Evolutionary conservation across 2,113 vertebrate genomes (phyloP).

Genomic region (Gambusia holbrooki): DNA sequence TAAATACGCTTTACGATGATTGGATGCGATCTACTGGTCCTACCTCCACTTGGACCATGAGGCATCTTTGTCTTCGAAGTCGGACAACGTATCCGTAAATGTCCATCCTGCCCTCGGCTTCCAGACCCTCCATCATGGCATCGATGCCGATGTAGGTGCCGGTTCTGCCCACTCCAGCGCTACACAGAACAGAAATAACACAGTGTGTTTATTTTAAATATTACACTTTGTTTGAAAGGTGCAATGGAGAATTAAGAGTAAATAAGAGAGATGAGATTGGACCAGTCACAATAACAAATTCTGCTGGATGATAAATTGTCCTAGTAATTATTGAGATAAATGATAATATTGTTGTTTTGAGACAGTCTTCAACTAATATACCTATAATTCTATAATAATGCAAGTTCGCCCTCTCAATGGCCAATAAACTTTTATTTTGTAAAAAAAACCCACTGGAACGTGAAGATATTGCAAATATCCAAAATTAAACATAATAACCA

Average conservation of each 20-base stretch:
- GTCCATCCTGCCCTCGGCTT: slow-evolving; percentile 89
- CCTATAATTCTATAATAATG: too few species aligned
- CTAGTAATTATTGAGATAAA: too few species aligned
- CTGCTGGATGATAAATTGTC: too few species aligned
- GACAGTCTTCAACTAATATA: too few species aligned
- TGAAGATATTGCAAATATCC: too few species aligned
- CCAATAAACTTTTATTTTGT: too few species aligned
- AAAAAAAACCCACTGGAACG: too few species aligned
- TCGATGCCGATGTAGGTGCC: slow-evolving; percentile 96
- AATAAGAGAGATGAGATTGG: neutral
- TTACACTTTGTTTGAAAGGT: neutral
- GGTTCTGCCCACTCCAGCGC: slow-evolving; percentile 94
- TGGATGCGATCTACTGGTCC: neutral
- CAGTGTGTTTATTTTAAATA: neutral
- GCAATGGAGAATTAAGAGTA: neutral
- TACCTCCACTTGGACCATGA: slow-evolving; percentile 99
- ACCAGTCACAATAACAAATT: too few species aligned
- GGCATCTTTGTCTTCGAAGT: slow-evolving; percentile 91
- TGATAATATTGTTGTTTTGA: too few species aligned
- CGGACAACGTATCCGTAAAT: slow-evolving; percentile 92
- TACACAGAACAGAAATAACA: slow-evolving; percentile 43
- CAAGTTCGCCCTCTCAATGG: too few species aligned
- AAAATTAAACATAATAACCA: too few species aligned
- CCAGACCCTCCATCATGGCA: slow-evolving; percentile 94
- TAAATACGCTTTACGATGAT: neutral